Percentiles rank a stretch among this genome's conserved stretches.
Conservation (phyloP, 2,797 vertebrate genomes). For the Psittacula derbiana region DNA sequence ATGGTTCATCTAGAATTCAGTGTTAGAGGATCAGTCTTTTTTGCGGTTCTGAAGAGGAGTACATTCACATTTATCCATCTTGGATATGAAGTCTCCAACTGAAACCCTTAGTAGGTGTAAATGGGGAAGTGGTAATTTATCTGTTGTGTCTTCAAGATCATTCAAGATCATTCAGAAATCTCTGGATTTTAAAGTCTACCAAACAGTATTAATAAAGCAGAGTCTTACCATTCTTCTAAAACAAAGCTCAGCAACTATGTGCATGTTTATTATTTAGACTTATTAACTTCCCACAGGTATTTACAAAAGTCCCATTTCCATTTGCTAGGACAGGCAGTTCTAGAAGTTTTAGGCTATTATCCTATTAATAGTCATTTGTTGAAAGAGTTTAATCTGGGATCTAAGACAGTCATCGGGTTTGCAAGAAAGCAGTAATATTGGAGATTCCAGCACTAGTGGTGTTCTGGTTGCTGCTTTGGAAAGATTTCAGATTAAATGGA, state of each 20-base stretch:
- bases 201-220: not conserved
- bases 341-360: not conserved
- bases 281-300: not conserved
- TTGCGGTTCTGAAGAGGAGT: not conserved
- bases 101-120: not conserved
- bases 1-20: not conserved
- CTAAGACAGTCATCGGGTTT: not conserved
- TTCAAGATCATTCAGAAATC: not conserved
- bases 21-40: not conserved
- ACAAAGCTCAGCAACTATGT: not conserved
- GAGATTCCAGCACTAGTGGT: not conserved
- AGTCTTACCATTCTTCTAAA: not conserved
- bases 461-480: not conserved
- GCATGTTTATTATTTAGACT: not conserved
- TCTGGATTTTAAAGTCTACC: not conserved
- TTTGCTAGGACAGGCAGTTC: not conserved
- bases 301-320: not conserved
- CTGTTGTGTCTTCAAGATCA: not conserved
- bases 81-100: not conserved
- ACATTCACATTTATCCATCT: not conserved
- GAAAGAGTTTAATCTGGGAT: not conserved
- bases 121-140: not conserved
- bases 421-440: not conserved
- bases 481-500: not conserved
- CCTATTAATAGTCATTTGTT: not conserved